Evolutionary conservation across 2,888 invertebrate species (phyloP).

Genomic region (Chrysolina oricalcia): DNA sequence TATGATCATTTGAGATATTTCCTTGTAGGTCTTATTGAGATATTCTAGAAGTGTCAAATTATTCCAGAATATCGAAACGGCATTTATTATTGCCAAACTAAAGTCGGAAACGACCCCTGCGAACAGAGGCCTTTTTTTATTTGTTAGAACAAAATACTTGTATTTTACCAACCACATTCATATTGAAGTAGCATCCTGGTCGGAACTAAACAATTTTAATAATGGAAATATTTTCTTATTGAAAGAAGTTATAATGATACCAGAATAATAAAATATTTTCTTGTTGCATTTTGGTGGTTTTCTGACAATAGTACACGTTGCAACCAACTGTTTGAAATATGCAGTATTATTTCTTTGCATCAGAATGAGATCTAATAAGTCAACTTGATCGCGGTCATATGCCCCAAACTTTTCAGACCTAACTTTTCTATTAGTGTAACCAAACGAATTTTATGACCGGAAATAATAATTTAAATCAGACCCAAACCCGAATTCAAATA

Average conservation of each 20-base stretch:
- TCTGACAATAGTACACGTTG: too few species aligned
- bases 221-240: not conserved
- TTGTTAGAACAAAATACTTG: not conserved
- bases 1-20: not conserved
- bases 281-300: not conserved
- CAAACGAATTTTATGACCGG: too few species aligned
- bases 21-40: not conserved
- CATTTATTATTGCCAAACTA: conserved; percentile 22
- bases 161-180: not conserved
- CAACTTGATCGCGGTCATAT: conserved; percentile 22
- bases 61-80: conserved; percentile 20
- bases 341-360: not conserved
- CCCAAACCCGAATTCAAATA: too few species aligned
- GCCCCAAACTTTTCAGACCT: conserved; percentile 25
- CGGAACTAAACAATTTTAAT: not conserved
- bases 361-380: conserved; percentile 22
- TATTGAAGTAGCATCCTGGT: not conserved
- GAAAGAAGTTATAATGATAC: not conserved
- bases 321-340: too few species aligned
- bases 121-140: not conserved
- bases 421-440: too few species aligned
- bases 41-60: not conserved
- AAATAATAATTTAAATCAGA: too few species aligned
- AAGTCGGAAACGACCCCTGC: conserved; percentile 7
- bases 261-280: conserved; percentile 10